Evolutionary conservation across 2,113 vertebrate genomes (phyloP).

Genomic region (Tachysurus vachellii): DNA sequence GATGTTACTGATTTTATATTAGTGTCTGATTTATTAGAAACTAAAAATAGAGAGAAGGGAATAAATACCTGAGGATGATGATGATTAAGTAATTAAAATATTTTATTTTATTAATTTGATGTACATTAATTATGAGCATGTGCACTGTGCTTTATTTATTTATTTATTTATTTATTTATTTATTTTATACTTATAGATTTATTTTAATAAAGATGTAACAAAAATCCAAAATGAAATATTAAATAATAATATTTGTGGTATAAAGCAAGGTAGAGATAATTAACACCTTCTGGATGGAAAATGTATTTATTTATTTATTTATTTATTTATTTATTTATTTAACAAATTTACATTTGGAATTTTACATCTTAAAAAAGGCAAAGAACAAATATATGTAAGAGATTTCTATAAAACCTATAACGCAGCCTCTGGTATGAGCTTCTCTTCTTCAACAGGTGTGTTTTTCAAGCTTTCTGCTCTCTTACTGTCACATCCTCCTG

Average conservation of each 20-base stretch:
- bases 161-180: neutral
- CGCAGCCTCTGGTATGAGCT: neutral
- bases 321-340: too few species aligned
- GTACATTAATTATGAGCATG: neutral
- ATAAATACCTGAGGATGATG: neutral
- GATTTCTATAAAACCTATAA: neutral
- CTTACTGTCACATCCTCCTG: constrained; percentile 16
- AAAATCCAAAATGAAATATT: neutral
- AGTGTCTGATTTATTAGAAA: neutral
- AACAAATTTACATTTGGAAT: too few species aligned
- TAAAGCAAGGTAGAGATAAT: neutral
- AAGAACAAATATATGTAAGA: neutral
- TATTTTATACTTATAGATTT: too few species aligned
- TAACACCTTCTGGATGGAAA: neutral
- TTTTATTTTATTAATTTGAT: neutral
- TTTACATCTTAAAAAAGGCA: too few species aligned
- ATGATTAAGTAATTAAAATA: neutral
- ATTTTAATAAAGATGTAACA: neutral
- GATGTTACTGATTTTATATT: too few species aligned
- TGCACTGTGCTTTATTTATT: neutral
- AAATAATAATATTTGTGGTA: neutral
- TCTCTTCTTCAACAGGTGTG: neutral
- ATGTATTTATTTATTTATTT: neutral
- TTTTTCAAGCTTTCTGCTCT: constrained; percentile 23
- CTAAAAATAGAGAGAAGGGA: neutral